Evolutionary conservation across 2,888 invertebrate genomes (phyloP).

Genomic region (Eilema caniola): DNA sequence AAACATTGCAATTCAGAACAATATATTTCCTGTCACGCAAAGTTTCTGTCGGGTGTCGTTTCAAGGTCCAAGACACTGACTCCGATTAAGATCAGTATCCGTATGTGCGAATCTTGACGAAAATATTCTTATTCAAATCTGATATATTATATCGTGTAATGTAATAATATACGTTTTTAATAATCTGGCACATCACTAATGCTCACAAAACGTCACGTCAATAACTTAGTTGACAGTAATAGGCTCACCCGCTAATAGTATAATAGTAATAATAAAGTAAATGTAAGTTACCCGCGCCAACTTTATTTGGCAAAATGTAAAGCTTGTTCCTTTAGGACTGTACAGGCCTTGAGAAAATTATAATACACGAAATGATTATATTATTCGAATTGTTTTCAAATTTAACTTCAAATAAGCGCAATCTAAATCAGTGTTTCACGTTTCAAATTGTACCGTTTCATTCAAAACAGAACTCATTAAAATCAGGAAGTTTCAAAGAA

Average conservation of each 20-base stretch:
- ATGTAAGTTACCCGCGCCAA: no score
- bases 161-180: no score
- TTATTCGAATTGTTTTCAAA: slow-evolving; percentile 1
- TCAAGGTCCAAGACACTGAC: background rate
- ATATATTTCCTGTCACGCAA: no score
- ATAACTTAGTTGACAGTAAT: no score
- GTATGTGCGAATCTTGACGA: no score
- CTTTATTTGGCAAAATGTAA: background rate
- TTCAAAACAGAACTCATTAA: slow-evolving; percentile 11
- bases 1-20: no score
- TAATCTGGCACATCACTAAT: background rate
- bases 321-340: background rate
- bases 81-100: background rate
- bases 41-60: no score
- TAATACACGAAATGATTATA: background rate
- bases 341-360: background rate
- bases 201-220: no score
- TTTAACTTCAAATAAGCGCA: background rate
- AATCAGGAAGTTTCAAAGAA: slow-evolving; percentile 5
- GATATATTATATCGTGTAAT: no score
- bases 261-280: no score
- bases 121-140: no score
- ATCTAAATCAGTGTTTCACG: background rate
- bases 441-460: background rate
- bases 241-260: background rate